Percentiles rank a stretch among this genome's conserved stretches.
phyloP scores from a whole-genome alignment of 2,113 vertebrate genomes.

The Pleuronectes platessa region DNA sequence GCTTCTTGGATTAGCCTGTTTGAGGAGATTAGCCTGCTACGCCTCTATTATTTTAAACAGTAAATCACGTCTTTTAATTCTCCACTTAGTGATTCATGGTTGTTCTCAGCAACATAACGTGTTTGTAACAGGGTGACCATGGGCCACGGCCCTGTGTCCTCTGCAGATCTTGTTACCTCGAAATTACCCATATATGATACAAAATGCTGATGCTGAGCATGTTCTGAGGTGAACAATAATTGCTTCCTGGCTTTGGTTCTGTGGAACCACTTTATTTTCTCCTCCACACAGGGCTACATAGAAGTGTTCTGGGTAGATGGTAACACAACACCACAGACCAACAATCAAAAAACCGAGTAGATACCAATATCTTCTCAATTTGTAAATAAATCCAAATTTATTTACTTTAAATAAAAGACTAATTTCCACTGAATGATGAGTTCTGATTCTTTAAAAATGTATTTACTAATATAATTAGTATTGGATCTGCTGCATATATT shows the following conservation, averaged over 20 bases:
- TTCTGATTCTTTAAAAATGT: not conserved
- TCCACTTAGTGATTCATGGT: not conserved
- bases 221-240: not conserved
- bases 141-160: not conserved
- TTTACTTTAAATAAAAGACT: too few relatives aligned
- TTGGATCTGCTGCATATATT: not conserved
- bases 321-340: too few relatives aligned
- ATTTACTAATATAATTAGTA: not conserved
- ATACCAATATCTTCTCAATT: too few relatives aligned
- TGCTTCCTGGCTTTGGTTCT: not conserved
- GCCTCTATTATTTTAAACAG: slow-evolving; percentile 9
- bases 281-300: not conserved
- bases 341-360: too few relatives aligned
- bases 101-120: not conserved
- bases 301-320: too few relatives aligned
- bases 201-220: not conserved
- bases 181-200: too few relatives aligned
- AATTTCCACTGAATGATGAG: too few relatives aligned
- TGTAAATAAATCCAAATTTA: too few relatives aligned
- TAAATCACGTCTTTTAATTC: not conserved
- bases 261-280: not conserved
- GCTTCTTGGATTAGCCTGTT: slow-evolving; percentile 33
- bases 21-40: slow-evolving; percentile 9
- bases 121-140: not conserved
- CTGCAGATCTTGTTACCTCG: not conserved